Conservation (phyloP, 53 echinoderm and acorn worm species). For the Stichopus horrens region DNA sequence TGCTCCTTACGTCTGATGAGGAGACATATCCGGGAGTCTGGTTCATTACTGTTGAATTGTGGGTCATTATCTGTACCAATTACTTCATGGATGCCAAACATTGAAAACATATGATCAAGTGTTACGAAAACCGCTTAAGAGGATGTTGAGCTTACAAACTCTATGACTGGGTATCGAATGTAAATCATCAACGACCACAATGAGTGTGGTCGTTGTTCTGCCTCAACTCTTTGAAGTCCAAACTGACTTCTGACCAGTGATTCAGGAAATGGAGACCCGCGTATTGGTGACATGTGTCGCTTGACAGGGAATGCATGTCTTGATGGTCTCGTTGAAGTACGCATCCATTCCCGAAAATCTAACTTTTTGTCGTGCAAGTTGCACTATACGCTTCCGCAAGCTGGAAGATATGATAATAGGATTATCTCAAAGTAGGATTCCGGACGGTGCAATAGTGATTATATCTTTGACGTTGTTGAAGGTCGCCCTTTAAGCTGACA, state of each 20-base stretch:
- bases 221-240: slow-evolving; percentile 66
- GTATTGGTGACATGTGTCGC: slow-evolving; percentile 39
- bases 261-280: slow-evolving; percentile 45
- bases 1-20: too few relatives aligned
- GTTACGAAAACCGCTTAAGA: slow-evolving; percentile 55
- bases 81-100: slow-evolving; percentile 59
- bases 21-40: not conserved
- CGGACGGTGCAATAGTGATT: slow-evolving; percentile 47
- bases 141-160: slow-evolving; percentile 60
- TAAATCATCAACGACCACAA: not conserved
- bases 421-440: slow-evolving; percentile 60
- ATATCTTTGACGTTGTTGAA: slow-evolving; percentile 50
- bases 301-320: slow-evolving; percentile 65
- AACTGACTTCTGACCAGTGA: slow-evolving; percentile 67
- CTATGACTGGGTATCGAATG: too few relatives aligned
- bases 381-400: slow-evolving; percentile 40
- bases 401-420: slow-evolving; percentile 66
- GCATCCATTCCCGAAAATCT: slow-evolving; percentile 71
- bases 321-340: slow-evolving; percentile 50
- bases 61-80: slow-evolving; percentile 75
- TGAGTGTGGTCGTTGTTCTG: slow-evolving; percentile 64
- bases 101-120: slow-evolving; percentile 69
- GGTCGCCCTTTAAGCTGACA: slow-evolving; percentile 5
- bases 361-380: slow-evolving; percentile 67
- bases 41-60: slow-evolving; percentile 59